A percentile compares a stretch with the other conserved stretches of the same genome.
phyloP scores from a whole-genome alignment of 2,113 vertebrate genomes.

The Phodopus roborovskii region DNA sequence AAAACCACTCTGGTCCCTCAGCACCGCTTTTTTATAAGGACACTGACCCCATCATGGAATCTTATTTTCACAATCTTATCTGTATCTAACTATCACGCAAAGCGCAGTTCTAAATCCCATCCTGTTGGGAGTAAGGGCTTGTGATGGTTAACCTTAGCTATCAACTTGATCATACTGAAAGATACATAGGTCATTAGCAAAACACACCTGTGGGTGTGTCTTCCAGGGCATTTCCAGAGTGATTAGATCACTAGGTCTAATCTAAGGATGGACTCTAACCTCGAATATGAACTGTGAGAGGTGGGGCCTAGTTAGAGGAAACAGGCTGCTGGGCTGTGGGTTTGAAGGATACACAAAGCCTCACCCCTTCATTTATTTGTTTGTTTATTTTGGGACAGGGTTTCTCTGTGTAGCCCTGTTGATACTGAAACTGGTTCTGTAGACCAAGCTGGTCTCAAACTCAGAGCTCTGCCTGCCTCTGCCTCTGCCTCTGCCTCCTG shows the following conservation, averaged over 20 bases:
- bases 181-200: not conserved
- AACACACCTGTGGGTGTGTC: not conserved
- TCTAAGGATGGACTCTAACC: not conserved
- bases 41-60: not conserved
- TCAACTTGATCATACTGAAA: not conserved
- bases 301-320: no score
- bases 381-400: not conserved
- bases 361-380: not conserved
- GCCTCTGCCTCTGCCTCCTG: not conserved
- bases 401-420: not conserved
- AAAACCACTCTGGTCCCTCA: not conserved
- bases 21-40: not conserved
- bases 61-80: not conserved
- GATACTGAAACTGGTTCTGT: not conserved
- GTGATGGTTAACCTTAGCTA: not conserved
- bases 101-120: not conserved
- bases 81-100: not conserved
- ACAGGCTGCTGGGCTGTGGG: not conserved
- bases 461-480: not conserved
- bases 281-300: not conserved
- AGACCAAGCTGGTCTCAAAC: no score
- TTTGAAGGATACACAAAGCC: not conserved
- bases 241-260: not conserved
- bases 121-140: not conserved
- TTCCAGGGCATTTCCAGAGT: not conserved